Base-by-base conservation (phyloP, 64 coral and sea anemone genomes). In the Hydrozoanthus tunicans region DNA sequence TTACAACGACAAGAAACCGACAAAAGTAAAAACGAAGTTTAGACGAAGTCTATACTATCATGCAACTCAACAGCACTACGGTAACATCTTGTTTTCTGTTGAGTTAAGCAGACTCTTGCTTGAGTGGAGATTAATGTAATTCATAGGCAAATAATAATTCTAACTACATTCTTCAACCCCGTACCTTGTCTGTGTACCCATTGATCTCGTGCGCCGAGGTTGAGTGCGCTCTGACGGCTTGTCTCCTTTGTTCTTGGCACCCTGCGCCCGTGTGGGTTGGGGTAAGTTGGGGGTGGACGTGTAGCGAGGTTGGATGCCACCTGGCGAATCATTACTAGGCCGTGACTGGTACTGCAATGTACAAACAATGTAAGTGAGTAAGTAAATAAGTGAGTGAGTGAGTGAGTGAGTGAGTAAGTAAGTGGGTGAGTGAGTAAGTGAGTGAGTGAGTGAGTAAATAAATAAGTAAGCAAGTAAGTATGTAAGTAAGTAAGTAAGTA, bases 131-230 rank as follows among this genome's bases (percentile, higher is more conserved):
- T 43, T 43, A 43, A 43, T 43, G 32, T 43, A 43, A 43, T 43
- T 43, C 32, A 43, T 43, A 43, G 32, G 32, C 32, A 43, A 43
- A 43, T 43, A 43, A 43, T 43, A 43, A 43, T 43, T 43, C 32
- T 43, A 43, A 43, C 32, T 43, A 43, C 32, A 43, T 43, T 43
- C 32, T 43, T 43, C 32, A 43, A 2, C 32, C 92, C 51, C 63
- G 73, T 63, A 92, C 94, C 94, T 92, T 3, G 90, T 95, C 70
- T 95, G 94, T 52, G 94, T 92, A 1, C 90, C 94, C 13, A 85
- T 92, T 68, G 94, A 92, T 51, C 94, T 89, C 8, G 81, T 92
- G 8, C 6, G 13, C 77, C 69, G 81, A 15, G 90, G 70, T 24
- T 24, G 26, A n/a, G 17, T 11, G 24, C 71, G 79, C 5, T 20